Percentiles rank a stretch among this genome's conserved stretches.
Evolutionary conservation across 2,888 invertebrate species (phyloP).

Genomic region (Iphiclides podalirius): DNA sequence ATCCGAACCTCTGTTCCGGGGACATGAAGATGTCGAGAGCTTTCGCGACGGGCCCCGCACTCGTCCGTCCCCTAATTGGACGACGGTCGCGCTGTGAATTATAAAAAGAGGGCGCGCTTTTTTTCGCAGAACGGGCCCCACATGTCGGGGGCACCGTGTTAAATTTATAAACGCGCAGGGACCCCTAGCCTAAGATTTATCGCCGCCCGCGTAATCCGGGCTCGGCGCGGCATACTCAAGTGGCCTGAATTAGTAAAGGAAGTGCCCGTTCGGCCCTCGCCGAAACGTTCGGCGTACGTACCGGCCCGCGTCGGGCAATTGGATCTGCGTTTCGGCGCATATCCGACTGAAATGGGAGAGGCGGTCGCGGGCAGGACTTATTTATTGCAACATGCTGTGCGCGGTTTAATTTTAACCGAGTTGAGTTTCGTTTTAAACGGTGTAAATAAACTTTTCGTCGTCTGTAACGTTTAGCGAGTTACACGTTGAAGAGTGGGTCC

Average conservation of each 20-base stretch:
- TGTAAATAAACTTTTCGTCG: background rate
- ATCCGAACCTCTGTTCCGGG: no score
- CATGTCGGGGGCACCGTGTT: conserved; percentile 35
- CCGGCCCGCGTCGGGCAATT: conserved; percentile 32
- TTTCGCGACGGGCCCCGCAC: conserved; percentile 1
- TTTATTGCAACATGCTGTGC: background rate
- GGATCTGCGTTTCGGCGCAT: conserved; percentile 31
- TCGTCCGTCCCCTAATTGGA: conserved; percentile 20
- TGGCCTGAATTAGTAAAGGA: conserved; percentile 52
- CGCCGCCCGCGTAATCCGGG: conserved; percentile 45
- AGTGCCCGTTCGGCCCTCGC: conserved; percentile 35
- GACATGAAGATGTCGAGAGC: no score
- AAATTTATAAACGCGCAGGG: conserved; percentile 49
- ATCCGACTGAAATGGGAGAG: conserved; percentile 14
- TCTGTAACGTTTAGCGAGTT: background rate
- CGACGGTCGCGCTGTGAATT: conserved; percentile 20
- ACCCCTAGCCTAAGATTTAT: conserved; percentile 52
- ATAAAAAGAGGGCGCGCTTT: conserved; percentile 18
- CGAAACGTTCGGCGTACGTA: conserved; percentile 40
- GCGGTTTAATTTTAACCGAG: background rate
- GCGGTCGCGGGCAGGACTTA: conserved; percentile 6
- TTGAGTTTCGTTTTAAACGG: background rate
- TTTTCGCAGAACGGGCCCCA: conserved; percentile 18
- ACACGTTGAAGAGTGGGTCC: background rate
- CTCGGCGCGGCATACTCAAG: conserved; percentile 47